These are phyloP conservation scores for Punctoribates punctum DNA, from an alignment of 2,888 invertebrate genomes.

Conservation along the genomic window DNA sequence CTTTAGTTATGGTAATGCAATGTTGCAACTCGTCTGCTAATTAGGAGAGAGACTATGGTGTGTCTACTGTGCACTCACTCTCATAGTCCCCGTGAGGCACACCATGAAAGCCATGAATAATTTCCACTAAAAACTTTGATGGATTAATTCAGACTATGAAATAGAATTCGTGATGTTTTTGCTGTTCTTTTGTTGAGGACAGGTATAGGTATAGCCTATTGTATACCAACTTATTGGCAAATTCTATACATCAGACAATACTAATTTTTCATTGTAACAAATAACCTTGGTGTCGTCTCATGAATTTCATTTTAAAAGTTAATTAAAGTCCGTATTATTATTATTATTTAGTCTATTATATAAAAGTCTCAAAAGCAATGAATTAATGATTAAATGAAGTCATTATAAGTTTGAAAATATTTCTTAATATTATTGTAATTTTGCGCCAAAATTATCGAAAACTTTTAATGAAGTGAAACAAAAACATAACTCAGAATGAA, in stretches of 20 bases:
- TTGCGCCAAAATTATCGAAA: background rate
- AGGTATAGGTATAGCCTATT: slow-evolving; percentile 9
- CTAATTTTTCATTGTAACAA: too few species aligned
- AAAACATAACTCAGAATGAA: background rate
- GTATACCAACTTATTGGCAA: background rate
- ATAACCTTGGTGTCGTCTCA: too few species aligned
- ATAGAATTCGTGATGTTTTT: slow-evolving; percentile 5
- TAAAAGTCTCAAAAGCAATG: too few species aligned
- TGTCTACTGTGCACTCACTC: background rate
- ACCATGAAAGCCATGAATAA: slow-evolving; percentile 22
- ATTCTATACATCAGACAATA: too few species aligned
- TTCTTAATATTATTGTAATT: too few species aligned
- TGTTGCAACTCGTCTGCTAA: slow-evolving; percentile 1
- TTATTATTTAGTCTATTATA: too few species aligned
- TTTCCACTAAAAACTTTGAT: slow-evolving; percentile 14
- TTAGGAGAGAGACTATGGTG: slow-evolving; percentile 12
- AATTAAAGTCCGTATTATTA: too few species aligned
- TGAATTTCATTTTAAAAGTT: too few species aligned
- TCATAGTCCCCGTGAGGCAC: slow-evolving; percentile 26
- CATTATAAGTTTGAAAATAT: too few species aligned
- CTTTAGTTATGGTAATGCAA: slow-evolving; percentile 20
- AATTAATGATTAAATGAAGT: too few species aligned
- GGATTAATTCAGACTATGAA: background rate
- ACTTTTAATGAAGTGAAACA: background rate
- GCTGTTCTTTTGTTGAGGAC: background rate